These are phyloP conservation scores for Dorcus hopei DNA, from an alignment of 2,888 invertebrate genomes.

Conservation along the genomic window DNA sequence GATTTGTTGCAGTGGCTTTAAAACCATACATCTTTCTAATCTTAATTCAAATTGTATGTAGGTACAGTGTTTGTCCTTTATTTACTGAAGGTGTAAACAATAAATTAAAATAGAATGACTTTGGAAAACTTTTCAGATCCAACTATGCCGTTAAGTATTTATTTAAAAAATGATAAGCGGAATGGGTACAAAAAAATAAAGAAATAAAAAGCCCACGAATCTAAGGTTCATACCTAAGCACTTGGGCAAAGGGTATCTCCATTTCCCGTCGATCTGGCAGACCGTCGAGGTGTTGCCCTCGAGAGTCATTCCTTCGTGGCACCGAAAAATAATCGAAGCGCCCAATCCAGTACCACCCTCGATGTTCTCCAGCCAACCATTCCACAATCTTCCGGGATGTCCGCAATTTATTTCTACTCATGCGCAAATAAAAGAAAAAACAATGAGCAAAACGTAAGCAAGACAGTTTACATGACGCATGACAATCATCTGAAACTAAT, in stretches of 20 bases:
- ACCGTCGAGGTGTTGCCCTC: slow-evolving; percentile 86
- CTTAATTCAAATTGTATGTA: no score
- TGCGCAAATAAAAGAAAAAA: slow-evolving; percentile 25
- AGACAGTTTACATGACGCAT: no score
- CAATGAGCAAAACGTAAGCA: background rate
- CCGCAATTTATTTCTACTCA: slow-evolving; percentile 93
- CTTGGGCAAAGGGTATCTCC: slow-evolving; percentile 90
- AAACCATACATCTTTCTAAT: no score
- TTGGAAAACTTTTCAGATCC: no score
- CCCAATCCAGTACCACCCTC: slow-evolving; percentile 87
- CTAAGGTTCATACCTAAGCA: slow-evolving; percentile 68
- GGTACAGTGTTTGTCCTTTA: no score
- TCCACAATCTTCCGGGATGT: slow-evolving; percentile 87
- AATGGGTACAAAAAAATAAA: no score
- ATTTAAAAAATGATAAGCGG: no score
- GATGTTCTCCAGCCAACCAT: slow-evolving; percentile 92
- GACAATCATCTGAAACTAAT: background rate
- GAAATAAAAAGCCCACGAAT: background rate
- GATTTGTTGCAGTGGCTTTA: no score
- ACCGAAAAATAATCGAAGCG: slow-evolving; percentile 88
- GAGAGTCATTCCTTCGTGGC: slow-evolving; percentile 87
- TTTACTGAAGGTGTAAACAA: no score
- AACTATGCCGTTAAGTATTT: no score
- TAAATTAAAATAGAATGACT: no score
- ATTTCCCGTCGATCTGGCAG: slow-evolving; percentile 90